Evolutionary conservation across 2,888 invertebrate species (phyloP).

Genomic region (Drosophila maculinotata): DNA sequence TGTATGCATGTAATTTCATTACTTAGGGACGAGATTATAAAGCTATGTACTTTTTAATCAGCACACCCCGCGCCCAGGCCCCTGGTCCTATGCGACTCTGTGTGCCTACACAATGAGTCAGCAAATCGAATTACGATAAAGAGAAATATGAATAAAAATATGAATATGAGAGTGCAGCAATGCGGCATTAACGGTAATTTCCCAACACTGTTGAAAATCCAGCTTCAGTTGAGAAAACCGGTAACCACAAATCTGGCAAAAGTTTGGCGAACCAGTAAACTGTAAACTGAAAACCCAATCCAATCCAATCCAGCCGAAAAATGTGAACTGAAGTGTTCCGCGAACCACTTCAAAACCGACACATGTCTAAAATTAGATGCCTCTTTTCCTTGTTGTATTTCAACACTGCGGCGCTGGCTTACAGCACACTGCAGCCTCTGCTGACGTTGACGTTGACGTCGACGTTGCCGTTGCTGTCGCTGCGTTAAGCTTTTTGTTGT

Average conservation of each 20-base stretch:
- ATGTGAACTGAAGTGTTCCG: slow-evolving; percentile 36
- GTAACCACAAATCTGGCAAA: slow-evolving; percentile 1
- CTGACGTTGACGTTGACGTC: no score
- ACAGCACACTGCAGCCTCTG: slow-evolving; percentile 29
- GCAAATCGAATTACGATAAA: not conserved
- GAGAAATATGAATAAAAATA: not conserved
- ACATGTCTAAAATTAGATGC: slow-evolving; percentile 20
- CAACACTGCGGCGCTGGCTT: slow-evolving; percentile 31
- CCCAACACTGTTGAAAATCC: slow-evolving; percentile 18
- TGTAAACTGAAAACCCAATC: no score
- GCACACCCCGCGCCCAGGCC: no score
- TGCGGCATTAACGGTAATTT: slow-evolving; percentile 18
- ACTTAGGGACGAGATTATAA: not conserved
- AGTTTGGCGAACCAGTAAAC: slow-evolving; percentile 10
- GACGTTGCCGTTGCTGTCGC: slow-evolving; percentile 8
- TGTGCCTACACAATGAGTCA: slow-evolving; percentile 10
- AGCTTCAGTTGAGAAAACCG: slow-evolving; percentile 13
- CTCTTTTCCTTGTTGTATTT: slow-evolving; percentile 29
- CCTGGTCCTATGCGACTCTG: no score
- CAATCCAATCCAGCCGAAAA: not conserved
- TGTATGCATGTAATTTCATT: not conserved
- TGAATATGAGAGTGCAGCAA: slow-evolving; percentile 8
- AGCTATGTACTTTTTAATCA: no score
- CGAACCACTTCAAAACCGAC: slow-evolving; percentile 20
- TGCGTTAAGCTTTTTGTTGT: slow-evolving; percentile 22